phyloP scores from a whole-genome alignment of 2,113 vertebrate genomes.

The Scatophagus argus region DNA sequence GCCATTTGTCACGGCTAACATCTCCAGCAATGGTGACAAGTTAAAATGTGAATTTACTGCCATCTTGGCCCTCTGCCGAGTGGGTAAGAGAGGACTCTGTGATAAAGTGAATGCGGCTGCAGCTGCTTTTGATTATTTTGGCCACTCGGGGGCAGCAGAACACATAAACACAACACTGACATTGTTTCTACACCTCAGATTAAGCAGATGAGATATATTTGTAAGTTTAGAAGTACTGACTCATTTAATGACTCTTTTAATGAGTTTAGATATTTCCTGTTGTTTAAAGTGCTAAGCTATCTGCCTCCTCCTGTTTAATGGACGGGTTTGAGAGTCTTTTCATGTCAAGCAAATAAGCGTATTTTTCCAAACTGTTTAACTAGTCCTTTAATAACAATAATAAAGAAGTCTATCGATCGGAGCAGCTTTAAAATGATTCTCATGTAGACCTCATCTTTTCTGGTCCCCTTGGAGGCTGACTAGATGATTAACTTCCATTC shows the following conservation, averaged over 20 bases:
- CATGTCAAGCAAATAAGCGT: background rate
- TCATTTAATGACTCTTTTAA: too few species aligned
- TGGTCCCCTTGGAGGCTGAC: background rate
- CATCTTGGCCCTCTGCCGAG: slow-evolving; percentile 17
- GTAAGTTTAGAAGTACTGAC: too few species aligned
- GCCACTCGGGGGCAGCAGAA: background rate
- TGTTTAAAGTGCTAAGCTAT: too few species aligned
- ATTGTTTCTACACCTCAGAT: too few species aligned
- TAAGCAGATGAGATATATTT: too few species aligned
- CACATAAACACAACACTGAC: background rate
- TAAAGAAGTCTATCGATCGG: background rate
- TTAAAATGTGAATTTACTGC: slow-evolving; percentile 50
- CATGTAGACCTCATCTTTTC: background rate
- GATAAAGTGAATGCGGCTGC: background rate
- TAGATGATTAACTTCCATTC: background rate
- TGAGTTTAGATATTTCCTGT: too few species aligned
- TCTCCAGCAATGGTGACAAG: slow-evolving; percentile 12
- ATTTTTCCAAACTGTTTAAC: background rate
- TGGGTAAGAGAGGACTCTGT: slow-evolving; percentile 1
- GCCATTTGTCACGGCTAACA: slow-evolving; percentile 39
- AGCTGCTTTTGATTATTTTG: background rate
- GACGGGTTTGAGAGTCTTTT: background rate
- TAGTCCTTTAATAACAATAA: background rate
- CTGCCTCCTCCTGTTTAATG: background rate
- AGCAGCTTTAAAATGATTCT: background rate